A percentile compares a stretch with the other conserved stretches of the same genome.
These are phyloP conservation scores for Tympanuchus pallidicinctus DNA, from an alignment of 2,113 vertebrate species.

Conservation along the genomic window DNA sequence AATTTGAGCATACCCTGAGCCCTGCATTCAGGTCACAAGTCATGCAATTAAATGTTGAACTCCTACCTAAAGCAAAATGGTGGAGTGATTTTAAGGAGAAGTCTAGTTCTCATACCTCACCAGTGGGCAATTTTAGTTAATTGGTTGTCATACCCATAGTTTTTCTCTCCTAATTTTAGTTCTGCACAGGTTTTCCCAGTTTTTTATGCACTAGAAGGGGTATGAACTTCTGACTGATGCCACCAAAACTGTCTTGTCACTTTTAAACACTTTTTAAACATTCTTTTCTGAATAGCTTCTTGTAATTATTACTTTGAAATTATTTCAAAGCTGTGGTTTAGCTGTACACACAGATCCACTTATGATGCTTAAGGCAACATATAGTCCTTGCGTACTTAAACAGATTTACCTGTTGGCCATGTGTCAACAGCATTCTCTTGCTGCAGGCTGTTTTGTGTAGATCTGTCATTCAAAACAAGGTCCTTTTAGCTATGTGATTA, in stretches of 20 bases:
- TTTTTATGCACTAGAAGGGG: neutral
- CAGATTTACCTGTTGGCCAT: slow-evolving; percentile 8
- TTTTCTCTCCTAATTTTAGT: neutral
- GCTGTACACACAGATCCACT: neutral
- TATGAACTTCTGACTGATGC: neutral
- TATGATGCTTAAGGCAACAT: slow-evolving; percentile 28
- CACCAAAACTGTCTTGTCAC: neutral
- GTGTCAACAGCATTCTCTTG: slow-evolving; percentile 49
- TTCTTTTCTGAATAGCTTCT: slow-evolving; percentile 27
- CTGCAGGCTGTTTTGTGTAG: slow-evolving; percentile 38
- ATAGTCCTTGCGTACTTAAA: neutral
- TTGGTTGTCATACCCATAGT: neutral
- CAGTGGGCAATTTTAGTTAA: neutral
- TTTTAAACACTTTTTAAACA: neutral
- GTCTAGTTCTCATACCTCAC: neutral
- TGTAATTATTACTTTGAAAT: slow-evolving; percentile 33
- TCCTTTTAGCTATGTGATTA: neutral
- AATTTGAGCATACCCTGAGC: neutral
- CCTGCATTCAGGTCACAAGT: neutral
- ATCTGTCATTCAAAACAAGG: slow-evolving; percentile 42
- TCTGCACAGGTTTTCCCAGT: neutral
- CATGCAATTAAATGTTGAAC: neutral
- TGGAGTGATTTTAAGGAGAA: neutral
- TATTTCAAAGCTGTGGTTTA: slow-evolving; percentile 32
- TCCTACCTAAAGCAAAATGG: neutral